Evolutionary conservation across 2,113 vertebrate genomes (phyloP).

Genomic region (Trachemys scripta): DNA sequence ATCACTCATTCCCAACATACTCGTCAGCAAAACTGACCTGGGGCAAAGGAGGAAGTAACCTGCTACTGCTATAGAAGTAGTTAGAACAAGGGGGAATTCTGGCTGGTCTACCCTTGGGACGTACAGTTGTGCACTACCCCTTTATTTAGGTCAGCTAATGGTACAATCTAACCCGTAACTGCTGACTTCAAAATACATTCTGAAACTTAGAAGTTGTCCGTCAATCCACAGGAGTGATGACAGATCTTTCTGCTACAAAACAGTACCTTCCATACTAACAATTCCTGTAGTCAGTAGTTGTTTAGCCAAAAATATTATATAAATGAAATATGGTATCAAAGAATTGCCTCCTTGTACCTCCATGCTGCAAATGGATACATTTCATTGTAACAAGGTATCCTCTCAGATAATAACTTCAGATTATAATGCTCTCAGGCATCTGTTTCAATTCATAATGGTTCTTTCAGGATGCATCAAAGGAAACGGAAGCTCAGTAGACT

Average conservation of each 20-base stretch:
- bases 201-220: neutral
- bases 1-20: neutral
- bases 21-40: neutral
- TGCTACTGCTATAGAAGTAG: neutral
- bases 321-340: neutral
- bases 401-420: neutral
- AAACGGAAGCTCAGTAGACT: neutral
- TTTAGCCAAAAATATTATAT: neutral
- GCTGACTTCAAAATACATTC: neutral
- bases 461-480: neutral
- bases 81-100: neutral
- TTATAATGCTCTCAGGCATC: neutral
- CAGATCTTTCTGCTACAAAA: neutral
- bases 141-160: neutral
- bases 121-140: neutral
- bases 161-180: fast-evolving
- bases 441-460: neutral
- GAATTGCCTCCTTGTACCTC: neutral
- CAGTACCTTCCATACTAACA: neutral
- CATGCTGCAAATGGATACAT: neutral
- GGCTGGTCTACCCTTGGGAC: neutral
- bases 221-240: neutral
- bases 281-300: neutral
- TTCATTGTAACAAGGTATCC: neutral
- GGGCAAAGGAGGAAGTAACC: neutral